Evolutionary conservation across 2,888 invertebrate genomes (phyloP), one percentile per base, ranked within the genome.

Genomic region (Punctoribates punctum): DNA sequence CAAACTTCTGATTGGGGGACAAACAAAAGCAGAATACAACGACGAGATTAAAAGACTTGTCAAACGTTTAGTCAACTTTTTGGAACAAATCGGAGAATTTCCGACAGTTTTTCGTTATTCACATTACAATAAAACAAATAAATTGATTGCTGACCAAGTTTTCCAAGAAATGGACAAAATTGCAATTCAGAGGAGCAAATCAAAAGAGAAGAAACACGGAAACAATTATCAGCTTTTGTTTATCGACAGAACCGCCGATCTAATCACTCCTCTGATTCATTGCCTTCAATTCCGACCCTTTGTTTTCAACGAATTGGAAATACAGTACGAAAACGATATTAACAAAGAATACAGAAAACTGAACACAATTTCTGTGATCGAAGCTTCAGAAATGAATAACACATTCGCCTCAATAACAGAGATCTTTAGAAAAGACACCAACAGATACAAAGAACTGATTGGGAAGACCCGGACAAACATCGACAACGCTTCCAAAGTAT

Each of bases 221-320:
- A 42, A 15, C 4, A 46, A 70, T 42, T 70, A 70, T 23, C 34
- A 70, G 11, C 46, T 70, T 9, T 23, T 70, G 9, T 6, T 70
- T 23, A 70, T 70, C 34, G 46, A 70, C n/a, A 13, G 70, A 42
- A 42, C 17, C 46, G 6, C 42, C 15, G 70, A 70, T 70, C n/a
- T 70, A n/a, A 38, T 70, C 20, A 42, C 70, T n/a, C 70, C 70
- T 23, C 23, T 70, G 20, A 13, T 38, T 70, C 70, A 70, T 70
- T 70, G 42, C 23, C 5, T 20, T 23, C 42, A 38, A 42, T 42
- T 70, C 42, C 34, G 70, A 70, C 42, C 38, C 17, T 70, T 70
- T 70, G 70, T 70, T 42, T 70, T 13, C 70, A 70, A 70, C 11
- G 70, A 70, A 70, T 70, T 70, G 46, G 20, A 70, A 4, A n/a